Evolutionary conservation across 1,140 invertebrate species (phyloP), one percentile per base, ranked within the genome.

Genomic region (Drosophila nigrodunni): DNA sequence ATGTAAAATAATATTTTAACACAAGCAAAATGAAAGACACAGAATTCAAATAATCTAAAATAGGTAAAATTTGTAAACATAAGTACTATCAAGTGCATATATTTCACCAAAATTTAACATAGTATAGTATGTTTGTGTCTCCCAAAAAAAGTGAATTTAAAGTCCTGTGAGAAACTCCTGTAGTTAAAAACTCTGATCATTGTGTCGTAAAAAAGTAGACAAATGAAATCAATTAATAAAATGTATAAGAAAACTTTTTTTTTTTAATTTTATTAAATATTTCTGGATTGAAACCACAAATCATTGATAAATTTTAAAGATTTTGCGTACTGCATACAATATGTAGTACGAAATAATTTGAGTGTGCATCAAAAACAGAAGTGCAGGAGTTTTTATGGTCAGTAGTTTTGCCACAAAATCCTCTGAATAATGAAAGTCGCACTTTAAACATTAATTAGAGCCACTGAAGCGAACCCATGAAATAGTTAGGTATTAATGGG

Each of bases 391-490:
- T 78, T 81, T 74, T 82, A 82, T 79, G 65, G 43, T 47, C 65
- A 13, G 21, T 9, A 52, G 18, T n/a, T 43, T n/a, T 61, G 15
- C 41, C 34, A 30, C 25, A 34, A 11, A 34, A 21, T 52, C 57
- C 43, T 44, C 47, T 77, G 82, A 75, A 86, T 88, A 87, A 80
- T 87, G 74, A 82, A 87, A 80, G 64, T 74, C 61, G 67, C 69
- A 88, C 68, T 89, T 88, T 80, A 89, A 88, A 75, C 80, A 89
- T 83, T 89, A 88, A 88, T 88, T 89, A 88, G 80, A 78, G 60
- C 70, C 70, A 88, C 75, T 67, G 70, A 67, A 76, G 78, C 77
- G 79, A 37, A 79, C 43, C 75, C 75, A 80, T 78, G 68, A 49
- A 71, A 60, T 60, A 72, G 60, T 68, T 59, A 37, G 30, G 50